Conservation (phyloP, 2,113 vertebrate species). For the Caranx melampygus region DNA sequence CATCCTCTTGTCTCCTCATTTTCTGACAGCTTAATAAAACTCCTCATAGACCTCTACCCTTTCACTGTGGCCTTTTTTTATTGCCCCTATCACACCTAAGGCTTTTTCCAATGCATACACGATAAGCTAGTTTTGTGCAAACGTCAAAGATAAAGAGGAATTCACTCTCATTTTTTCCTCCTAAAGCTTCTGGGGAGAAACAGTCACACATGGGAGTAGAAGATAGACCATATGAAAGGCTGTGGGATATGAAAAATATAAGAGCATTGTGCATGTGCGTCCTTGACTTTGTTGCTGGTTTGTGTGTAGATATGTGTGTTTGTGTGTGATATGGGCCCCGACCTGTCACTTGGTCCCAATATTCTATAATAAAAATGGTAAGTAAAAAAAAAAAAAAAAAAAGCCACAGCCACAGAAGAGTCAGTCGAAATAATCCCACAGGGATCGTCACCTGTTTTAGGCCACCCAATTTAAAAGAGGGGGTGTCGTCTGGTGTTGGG, state of each 20-base stretch:
- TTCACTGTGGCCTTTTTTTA: constrained; percentile 48
- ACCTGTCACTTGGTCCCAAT: constrained; percentile 29
- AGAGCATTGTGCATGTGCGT: constrained; percentile 5
- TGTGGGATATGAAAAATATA: constrained; percentile 21
- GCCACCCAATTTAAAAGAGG: constrained; percentile 17
- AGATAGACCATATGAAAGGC: constrained; percentile 55
- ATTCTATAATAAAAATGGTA: constrained; percentile 11
- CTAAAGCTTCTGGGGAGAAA: constrained; percentile 56
- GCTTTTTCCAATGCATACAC: constrained; percentile 65
- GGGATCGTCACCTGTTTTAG: constrained; percentile 7
- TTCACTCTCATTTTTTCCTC: neutral
- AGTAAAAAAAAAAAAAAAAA: neutral
- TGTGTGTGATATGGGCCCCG: neutral
- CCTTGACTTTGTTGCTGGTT: neutral
- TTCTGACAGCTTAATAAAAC: constrained; percentile 76
- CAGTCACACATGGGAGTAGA: constrained; percentile 42
- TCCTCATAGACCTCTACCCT: constrained; percentile 43
- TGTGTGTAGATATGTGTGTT: constrained; percentile 4
- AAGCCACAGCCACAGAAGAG: neutral
- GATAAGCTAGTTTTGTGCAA: constrained; percentile 61
- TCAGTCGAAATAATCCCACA: constrained; percentile 16
- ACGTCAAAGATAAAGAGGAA: constrained; percentile 54
- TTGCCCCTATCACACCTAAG: constrained; percentile 59
- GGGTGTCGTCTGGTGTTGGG: neutral
- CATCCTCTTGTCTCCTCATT: constrained; percentile 44